A percentile compares a stretch with the other conserved stretches of the same genome.
These are phyloP conservation scores for Okapia johnstoni DNA, from an alignment of 2,113 vertebrate species.

Conservation along the genomic window DNA sequence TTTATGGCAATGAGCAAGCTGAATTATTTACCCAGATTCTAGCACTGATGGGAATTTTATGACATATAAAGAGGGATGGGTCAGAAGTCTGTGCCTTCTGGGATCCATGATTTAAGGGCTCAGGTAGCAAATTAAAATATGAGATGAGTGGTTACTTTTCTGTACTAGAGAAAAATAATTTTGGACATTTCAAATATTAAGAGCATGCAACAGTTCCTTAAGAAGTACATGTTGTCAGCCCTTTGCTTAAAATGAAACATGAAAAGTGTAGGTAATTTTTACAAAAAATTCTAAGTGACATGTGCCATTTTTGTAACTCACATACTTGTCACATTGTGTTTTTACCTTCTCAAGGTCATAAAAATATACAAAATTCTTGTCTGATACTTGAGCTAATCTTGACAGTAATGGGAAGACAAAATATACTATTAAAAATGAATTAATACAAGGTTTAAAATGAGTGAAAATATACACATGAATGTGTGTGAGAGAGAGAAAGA, in stretches of 20 bases:
- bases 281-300: not conserved
- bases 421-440: not conserved
- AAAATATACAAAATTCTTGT: not conserved
- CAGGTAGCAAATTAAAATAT: not conserved
- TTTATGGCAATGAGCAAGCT: not conserved
- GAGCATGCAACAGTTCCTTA: accelerated
- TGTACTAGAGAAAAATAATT: not conserved
- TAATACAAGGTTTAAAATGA: not conserved
- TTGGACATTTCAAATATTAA: not conserved
- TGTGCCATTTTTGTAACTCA: not conserved
- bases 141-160: not conserved
- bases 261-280: not conserved
- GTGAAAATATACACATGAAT: not conserved
- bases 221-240: not conserved
- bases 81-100: not conserved
- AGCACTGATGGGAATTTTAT: not conserved
- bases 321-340: not conserved
- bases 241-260: not conserved
- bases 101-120: not conserved
- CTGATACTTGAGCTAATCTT: not conserved
- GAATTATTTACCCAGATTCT: not conserved
- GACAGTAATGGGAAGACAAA: not conserved
- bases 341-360: not conserved
- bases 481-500: not conserved
- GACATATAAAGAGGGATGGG: not conserved